These are phyloP conservation scores for Drosophila orosa DNA, from an alignment of 1,140 invertebrate species.

Conservation along the genomic window DNA sequence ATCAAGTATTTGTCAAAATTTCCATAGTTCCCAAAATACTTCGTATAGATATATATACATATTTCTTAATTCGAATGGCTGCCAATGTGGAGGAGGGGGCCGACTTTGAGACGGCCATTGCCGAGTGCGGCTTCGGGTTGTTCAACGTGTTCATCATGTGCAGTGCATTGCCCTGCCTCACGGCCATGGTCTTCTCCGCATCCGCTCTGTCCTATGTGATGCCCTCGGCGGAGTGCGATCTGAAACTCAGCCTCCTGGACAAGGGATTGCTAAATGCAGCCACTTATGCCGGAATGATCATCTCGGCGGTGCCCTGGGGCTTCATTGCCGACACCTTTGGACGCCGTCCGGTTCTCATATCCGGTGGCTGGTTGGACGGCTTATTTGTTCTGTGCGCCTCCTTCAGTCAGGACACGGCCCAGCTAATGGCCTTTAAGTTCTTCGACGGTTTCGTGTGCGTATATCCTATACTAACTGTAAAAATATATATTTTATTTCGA, in stretches of 20 bases:
- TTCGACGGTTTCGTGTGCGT: constrained; percentile 90
- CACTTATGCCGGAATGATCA: constrained; percentile 91
- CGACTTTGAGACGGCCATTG: constrained; percentile 87
- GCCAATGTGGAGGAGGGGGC: constrained; percentile 51
- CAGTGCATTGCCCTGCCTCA: constrained; percentile 86
- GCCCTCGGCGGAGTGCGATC: constrained; percentile 89
- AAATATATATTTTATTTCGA: background rate
- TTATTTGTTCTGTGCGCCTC: constrained; percentile 88
- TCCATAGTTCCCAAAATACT: background rate
- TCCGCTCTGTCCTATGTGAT: constrained; percentile 88
- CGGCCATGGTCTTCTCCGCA: constrained; percentile 87
- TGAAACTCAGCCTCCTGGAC: constrained; percentile 87
- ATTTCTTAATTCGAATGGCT: background rate
- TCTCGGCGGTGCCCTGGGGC: constrained; percentile 92
- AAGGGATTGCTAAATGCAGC: constrained; percentile 89
- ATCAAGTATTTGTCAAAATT: constrained; percentile 23
- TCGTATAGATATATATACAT: background rate
- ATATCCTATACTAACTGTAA: background rate
- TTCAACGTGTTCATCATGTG: constrained; percentile 88
- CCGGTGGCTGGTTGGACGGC: constrained; percentile 88
- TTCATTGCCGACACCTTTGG: constrained; percentile 92
- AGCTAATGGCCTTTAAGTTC: constrained; percentile 90
- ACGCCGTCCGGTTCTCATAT: constrained; percentile 88
- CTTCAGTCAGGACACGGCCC: constrained; percentile 88
- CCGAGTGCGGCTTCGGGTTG: constrained; percentile 87